Evolutionary conservation across 2,113 vertebrate species (phyloP).

Genomic region (Axis porcinus): DNA sequence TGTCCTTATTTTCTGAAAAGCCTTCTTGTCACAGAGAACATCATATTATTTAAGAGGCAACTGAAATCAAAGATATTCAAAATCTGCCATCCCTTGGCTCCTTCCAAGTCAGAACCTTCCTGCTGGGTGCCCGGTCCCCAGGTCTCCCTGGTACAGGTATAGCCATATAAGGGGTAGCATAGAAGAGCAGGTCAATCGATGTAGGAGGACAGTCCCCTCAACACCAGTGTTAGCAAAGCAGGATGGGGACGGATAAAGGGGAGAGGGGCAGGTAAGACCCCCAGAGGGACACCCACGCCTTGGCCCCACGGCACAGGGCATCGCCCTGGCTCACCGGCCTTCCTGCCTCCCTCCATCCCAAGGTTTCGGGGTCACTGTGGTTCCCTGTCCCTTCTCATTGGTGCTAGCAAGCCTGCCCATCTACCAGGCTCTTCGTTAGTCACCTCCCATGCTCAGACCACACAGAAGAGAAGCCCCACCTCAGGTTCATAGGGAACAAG

Average conservation of each 20-base stretch:
- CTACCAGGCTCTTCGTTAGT: neutral
- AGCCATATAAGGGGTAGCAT: fast-evolving
- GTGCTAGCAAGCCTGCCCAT: neutral
- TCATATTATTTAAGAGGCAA: conserved; percentile 42
- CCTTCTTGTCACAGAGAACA: conserved; percentile 34
- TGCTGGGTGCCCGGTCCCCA: neutral
- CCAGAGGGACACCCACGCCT: neutral
- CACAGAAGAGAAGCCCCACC: neutral
- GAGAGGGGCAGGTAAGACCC: fast-evolving
- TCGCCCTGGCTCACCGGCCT: neutral
- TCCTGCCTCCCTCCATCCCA: fast-evolving
- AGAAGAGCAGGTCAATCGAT: neutral
- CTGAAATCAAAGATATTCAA: conserved; percentile 23
- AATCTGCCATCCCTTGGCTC: neutral
- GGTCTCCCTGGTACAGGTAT: fast-evolving
- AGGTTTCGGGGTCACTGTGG: neutral
- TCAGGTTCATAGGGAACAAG: neutral
- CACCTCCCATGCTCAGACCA: fast-evolving
- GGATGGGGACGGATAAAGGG: neutral
- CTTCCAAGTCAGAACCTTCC: neutral
- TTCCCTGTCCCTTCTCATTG: neutral
- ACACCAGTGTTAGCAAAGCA: neutral
- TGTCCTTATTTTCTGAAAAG: conserved; percentile 57
- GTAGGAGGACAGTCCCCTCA: neutral
- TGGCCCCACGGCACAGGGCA: neutral